phyloP scores from a whole-genome alignment of 2,888 invertebrate genomes.

The Heliconius cydno region DNA sequence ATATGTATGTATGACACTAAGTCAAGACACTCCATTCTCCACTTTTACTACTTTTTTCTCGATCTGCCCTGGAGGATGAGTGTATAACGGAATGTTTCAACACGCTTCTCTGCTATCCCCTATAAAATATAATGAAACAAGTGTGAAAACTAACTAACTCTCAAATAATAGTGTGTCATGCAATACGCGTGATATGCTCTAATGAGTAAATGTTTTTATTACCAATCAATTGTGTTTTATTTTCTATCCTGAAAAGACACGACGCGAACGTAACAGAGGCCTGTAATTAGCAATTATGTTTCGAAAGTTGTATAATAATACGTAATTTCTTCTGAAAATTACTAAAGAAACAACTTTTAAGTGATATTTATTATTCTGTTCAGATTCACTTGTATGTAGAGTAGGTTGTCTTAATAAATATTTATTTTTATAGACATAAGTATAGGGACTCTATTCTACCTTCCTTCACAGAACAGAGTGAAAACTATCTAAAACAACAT shows the following conservation, averaged over 20 bases:
- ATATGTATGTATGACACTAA: neutral
- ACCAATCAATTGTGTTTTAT: neutral
- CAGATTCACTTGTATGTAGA: too few relatives aligned
- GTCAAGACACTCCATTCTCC: too few relatives aligned
- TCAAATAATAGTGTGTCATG: neutral
- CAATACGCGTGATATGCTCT: neutral
- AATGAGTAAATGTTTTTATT: constrained; percentile 10
- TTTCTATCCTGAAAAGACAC: constrained; percentile 1
- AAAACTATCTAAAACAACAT: constrained; percentile 16
- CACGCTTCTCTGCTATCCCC: too few relatives aligned
- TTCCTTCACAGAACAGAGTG: neutral
- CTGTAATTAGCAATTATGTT: neutral
- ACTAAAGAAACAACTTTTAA: neutral
- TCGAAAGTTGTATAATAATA: neutral
- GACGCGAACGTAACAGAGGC: neutral
- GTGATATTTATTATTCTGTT: neutral
- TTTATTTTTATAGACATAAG: neutral
- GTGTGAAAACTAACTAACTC: neutral
- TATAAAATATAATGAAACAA: neutral
- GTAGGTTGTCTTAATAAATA: too few relatives aligned
- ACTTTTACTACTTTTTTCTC: too few relatives aligned
- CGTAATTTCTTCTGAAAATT: neutral
- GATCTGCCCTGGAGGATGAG: too few relatives aligned
- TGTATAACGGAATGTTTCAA: too few relatives aligned
- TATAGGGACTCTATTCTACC: too few relatives aligned